These are phyloP conservation scores for Ciconia nigra DNA, from an alignment of 2,797 vertebrate genomes.

Conservation along the genomic window DNA sequence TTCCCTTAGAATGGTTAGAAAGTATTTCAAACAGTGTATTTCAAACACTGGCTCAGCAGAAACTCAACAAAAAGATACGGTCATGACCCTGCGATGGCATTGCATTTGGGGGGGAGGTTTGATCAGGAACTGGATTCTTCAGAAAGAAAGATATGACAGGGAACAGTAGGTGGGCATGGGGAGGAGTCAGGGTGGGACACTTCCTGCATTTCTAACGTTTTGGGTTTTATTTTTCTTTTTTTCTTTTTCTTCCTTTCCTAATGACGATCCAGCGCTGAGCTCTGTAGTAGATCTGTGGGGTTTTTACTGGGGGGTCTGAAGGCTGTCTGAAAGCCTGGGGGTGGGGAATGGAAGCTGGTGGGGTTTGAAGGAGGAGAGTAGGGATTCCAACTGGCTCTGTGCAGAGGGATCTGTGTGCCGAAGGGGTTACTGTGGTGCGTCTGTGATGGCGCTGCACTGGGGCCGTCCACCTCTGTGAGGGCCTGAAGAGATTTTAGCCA, in stretches of 20 bases:
- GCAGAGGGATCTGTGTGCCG: conserved; percentile 91
- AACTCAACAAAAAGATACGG: conserved; percentile 68
- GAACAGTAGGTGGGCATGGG: conserved; percentile 69
- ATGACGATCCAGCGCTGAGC: conserved; percentile 96
- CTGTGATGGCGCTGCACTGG: conserved; percentile 81
- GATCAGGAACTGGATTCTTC: conserved; percentile 80
- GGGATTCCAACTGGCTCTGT: conserved; percentile 96
- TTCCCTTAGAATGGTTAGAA: conserved; percentile 52
- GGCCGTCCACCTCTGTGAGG: conserved; percentile 98
- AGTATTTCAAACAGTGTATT: conserved; percentile 73
- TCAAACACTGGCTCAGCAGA: conserved; percentile 72
- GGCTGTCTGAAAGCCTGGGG: conserved; percentile 97
- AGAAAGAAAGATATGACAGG: conserved; percentile 79
- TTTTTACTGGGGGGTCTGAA: conserved; percentile 98
- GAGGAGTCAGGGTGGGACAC: conserved; percentile 73
- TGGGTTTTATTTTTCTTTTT: conserved; percentile 53
- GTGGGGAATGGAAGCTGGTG: conserved; percentile 94
- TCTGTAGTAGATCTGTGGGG: conserved; percentile 99
- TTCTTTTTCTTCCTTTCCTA: conserved; percentile 80
- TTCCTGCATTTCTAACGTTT: conserved; percentile 77
- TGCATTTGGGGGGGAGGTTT: conserved; percentile 71
- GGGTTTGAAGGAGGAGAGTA: conserved; percentile 91
- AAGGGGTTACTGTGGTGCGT: conserved; percentile 85
- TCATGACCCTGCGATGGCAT: conserved; percentile 76
- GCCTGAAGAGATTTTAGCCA: conserved; percentile 99